A percentile compares a stretch with the other conserved stretches of the same genome.
Conservation (phyloP, 1,140 invertebrate species). For the Prorops nasuta region DNA sequence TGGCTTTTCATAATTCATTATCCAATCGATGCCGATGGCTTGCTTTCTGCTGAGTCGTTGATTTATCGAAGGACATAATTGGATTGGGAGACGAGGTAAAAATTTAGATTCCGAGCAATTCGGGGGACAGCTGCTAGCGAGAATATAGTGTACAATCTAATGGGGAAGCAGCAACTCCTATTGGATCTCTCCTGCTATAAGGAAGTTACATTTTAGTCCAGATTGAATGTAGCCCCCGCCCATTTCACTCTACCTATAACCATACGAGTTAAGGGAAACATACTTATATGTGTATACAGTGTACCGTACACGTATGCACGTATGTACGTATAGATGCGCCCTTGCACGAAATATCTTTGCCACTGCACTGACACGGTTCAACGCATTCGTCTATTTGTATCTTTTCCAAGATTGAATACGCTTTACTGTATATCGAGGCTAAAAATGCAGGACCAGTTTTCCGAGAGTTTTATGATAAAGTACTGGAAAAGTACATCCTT, state of each 20-base stretch:
- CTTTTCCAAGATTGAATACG: conserved; percentile 36
- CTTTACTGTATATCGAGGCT: conserved; percentile 25
- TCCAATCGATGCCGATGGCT: no score
- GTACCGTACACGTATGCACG: not conserved
- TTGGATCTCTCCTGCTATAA: conserved; percentile 20
- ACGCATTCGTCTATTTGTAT: conserved; percentile 34
- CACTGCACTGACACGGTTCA: no score
- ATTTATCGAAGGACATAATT: no score
- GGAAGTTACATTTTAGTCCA: conserved; percentile 23
- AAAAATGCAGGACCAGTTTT: conserved; percentile 25
- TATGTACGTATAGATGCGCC: conserved; percentile 15
- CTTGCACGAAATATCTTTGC: conserved; percentile 18
- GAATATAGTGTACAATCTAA: no score
- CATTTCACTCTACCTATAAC: no score
- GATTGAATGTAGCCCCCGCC: conserved; percentile 29
- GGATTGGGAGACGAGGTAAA: no score
- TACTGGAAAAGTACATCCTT: conserved; percentile 16
- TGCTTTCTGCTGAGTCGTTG: no score
- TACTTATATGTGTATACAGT: no score
- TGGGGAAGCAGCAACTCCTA: no score
- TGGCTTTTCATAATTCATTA: no score
- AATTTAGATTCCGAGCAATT: no score
- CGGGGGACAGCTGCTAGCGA: no score
- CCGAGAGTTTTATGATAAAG: conserved; percentile 22
- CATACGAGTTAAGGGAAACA: conserved; percentile 17